These are phyloP conservation scores for Euclidia mi DNA, from an alignment of 2,888 invertebrate species.

Conservation along the genomic window DNA sequence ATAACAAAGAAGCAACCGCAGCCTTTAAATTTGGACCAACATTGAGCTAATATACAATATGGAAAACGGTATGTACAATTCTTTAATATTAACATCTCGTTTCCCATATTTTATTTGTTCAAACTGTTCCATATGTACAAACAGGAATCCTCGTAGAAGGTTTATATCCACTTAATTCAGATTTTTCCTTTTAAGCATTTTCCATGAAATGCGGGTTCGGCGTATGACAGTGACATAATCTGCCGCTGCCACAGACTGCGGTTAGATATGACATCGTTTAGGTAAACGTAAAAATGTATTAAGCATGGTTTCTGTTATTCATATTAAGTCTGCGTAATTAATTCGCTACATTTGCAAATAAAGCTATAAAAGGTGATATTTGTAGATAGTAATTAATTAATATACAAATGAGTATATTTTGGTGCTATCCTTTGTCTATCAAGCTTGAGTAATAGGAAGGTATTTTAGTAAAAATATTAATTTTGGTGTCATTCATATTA, in stretches of 20 bases:
- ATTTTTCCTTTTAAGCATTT: slow-evolving; percentile 48
- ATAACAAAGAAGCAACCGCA: neutral
- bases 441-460: too few species aligned
- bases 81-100: neutral
- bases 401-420: too few species aligned
- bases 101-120: neutral
- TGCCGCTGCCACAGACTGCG: slow-evolving; percentile 20
- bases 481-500: too few species aligned
- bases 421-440: too few species aligned
- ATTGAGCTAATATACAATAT: neutral
- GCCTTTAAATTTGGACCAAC: too few species aligned
- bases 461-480: too few species aligned
- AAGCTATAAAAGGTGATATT: too few species aligned
- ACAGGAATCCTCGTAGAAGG: slow-evolving; percentile 4
- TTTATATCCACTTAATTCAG: slow-evolving; percentile 33
- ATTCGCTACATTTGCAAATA: too few species aligned
- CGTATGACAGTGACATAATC: slow-evolving; percentile 53
- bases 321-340: too few species aligned
- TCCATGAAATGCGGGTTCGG: slow-evolving; percentile 41
- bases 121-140: slow-evolving; percentile 4
- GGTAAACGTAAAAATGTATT: neutral
- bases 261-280: slow-evolving; percentile 38
- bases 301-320: neutral
- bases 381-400: too few species aligned
- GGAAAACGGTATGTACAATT: neutral